A percentile compares a stretch with the other conserved stretches of the same genome.
phyloP scores from a whole-genome alignment of 2,888 invertebrate genomes.

The Nomada ruficornis region DNA sequence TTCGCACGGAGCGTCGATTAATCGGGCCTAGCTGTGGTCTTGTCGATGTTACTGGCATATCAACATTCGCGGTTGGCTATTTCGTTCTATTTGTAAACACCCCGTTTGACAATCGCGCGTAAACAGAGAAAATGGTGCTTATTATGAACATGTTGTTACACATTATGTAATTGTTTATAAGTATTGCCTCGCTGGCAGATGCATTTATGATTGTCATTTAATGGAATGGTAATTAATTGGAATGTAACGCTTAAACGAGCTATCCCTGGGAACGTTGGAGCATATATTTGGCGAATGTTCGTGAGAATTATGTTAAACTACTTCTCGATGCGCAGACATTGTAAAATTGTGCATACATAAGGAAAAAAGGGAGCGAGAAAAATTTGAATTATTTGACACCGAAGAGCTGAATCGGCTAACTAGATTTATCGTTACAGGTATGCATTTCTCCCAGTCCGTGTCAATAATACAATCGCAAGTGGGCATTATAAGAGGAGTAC shows the following conservation, averaged over 20 bases:
- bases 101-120: slow-evolving; percentile 77
- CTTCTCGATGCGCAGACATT: slow-evolving; percentile 6
- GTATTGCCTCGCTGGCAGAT: slow-evolving; percentile 2
- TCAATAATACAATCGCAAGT: slow-evolving; percentile 98
- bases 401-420: not conserved
- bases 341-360: not conserved
- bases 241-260: not conserved
- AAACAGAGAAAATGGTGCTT: slow-evolving; percentile 77
- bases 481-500: slow-evolving; percentile 96
- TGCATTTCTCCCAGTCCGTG: slow-evolving; percentile 99
- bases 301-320: not conserved
- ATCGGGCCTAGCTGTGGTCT: not conserved
- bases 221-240: slow-evolving; percentile 12
- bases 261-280: too few species aligned
- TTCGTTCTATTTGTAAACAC: slow-evolving; percentile 71
- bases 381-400: not conserved
- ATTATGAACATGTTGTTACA: slow-evolving; percentile 59
- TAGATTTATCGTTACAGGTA: slow-evolving; percentile 88
- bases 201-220: not conserved
- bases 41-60: slow-evolving; percentile 41
- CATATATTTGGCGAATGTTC: too few species aligned
- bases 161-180: slow-evolving; percentile 77
- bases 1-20: not conserved
- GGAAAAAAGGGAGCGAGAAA: too few species aligned
- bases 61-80: slow-evolving; percentile 28